Evolutionary conservation across 2,113 vertebrate species (phyloP), one percentile per base, ranked within the genome.

Genomic region (Lamprotornis superbus): DNA sequence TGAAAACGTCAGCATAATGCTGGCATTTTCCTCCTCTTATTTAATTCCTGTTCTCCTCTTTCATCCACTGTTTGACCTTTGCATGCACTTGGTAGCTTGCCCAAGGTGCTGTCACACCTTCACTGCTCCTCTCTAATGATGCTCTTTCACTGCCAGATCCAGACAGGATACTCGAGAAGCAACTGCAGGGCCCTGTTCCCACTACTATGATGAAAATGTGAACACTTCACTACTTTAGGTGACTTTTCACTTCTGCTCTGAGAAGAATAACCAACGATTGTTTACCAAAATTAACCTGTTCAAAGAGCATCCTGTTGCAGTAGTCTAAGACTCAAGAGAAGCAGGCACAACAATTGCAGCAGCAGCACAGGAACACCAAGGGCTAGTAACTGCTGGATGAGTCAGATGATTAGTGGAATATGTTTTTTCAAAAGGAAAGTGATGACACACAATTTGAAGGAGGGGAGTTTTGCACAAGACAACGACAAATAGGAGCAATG

Each of bases 1-100:
- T 97, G 94, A 97, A 97, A 97, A 94, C 74, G 10, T 96, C 94
- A 96, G 89, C 89, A 89, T 76, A 90, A 93, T 39, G 37, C 64
- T 95, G 91, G 86, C 94, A 87, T 97, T 96, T 94, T 85, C 94
- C 67, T 93, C 89, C 86, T 93, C 83, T 89, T 95, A 93, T 93
- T 96, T 94, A 90, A 93, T 92, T 93, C 86, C 76, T 86, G 30
- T 57, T 24, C 84, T 93, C 67, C 59, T 47, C 61, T 93, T 93
- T 94, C 86, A 90, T 93, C 47, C 52, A 39, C 61, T 56, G 5
- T 63, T 78, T 94, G 88, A 96, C 96, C 96, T 97, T 95, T 95
- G 77, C 53, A 37, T 76, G 78, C 83, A 79, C 89, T 94, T 94
- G 90, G 92, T 87, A 84, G 65, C 89, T 92, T 81, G 94, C 97